Conservation (phyloP, 2,888 invertebrate genomes). For the Ditula angustiorana region DNA sequence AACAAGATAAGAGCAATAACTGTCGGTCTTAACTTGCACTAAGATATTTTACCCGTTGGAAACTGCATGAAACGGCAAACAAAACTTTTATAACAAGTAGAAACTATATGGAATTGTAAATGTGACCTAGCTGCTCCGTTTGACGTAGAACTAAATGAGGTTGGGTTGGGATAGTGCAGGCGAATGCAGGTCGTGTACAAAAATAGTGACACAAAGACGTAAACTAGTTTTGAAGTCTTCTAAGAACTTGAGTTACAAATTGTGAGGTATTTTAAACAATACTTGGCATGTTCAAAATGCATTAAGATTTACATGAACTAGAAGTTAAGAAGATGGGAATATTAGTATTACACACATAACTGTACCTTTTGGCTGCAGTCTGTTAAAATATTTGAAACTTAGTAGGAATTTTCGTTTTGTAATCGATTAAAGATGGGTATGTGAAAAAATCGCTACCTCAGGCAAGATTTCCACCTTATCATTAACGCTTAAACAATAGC, state of each 20-base stretch:
- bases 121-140: not conserved
- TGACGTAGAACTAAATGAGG: not conserved
- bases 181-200: slow-evolving; percentile 5
- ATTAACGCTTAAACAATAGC: too few relatives aligned
- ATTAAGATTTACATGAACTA: too few relatives aligned
- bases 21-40: not conserved
- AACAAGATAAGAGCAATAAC: not conserved
- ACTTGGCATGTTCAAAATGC: not conserved
- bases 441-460: too few relatives aligned
- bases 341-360: too few relatives aligned
- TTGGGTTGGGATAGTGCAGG: not conserved
- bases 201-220: slow-evolving; percentile 4
- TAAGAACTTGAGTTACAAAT: not conserved
- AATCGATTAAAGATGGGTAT: too few relatives aligned
- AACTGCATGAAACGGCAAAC: not conserved
- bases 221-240: not conserved
- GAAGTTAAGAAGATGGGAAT: too few relatives aligned
- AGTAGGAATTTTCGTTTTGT: too few relatives aligned
- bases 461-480: too few relatives aligned
- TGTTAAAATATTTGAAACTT: too few relatives aligned
- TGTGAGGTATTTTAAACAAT: not conserved
- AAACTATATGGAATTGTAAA: not conserved
- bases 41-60: not conserved
- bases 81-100: not conserved
- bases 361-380: too few relatives aligned